Percentiles rank a stretch among this genome's conserved stretches.
Evolutionary conservation across 1,140 invertebrate species (phyloP).

Genomic region (Heliothis virescens): DNA sequence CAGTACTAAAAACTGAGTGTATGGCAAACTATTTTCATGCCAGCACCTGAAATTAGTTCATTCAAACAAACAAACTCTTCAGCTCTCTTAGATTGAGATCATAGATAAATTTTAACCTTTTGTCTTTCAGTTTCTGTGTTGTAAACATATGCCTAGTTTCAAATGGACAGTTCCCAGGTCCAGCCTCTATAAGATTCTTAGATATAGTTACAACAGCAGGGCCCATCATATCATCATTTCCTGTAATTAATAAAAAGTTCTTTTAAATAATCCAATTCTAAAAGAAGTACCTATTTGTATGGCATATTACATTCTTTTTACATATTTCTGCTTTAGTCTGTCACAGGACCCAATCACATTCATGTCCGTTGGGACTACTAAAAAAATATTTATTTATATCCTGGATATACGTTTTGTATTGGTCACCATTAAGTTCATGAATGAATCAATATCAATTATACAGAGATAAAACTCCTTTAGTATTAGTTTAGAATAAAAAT

Average conservation of each 20-base stretch:
- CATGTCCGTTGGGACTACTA: too few relatives aligned
- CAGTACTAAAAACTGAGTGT: too few relatives aligned
- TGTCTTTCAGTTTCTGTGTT: constrained; percentile 82
- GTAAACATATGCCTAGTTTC: constrained; percentile 92
- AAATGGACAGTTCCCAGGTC: constrained; percentile 93
- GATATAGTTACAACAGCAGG: constrained; percentile 87
- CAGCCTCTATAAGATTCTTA: constrained; percentile 87
- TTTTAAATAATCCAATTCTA: not conserved
- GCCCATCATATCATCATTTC: constrained; percentile 86
- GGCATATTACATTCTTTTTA: too few relatives aligned
- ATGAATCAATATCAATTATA: too few relatives aligned
- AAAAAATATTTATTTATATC: too few relatives aligned
- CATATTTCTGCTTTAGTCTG: too few relatives aligned
- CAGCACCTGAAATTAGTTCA: not conserved
- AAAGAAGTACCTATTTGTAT: too few relatives aligned
- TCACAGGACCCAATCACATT: too few relatives aligned
- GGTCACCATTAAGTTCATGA: too few relatives aligned
- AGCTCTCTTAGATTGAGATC: not conserved
- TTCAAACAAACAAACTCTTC: too few relatives aligned
- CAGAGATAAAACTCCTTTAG: not conserved
- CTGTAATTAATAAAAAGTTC: constrained; percentile 74
- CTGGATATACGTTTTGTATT: too few relatives aligned
- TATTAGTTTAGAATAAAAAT: not conserved
- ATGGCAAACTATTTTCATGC: too few relatives aligned
- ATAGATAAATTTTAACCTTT: constrained; percentile 60